Evolutionary conservation across 2,888 invertebrate genomes (phyloP).

Genomic region (Pyrocoelia pectoralis): DNA sequence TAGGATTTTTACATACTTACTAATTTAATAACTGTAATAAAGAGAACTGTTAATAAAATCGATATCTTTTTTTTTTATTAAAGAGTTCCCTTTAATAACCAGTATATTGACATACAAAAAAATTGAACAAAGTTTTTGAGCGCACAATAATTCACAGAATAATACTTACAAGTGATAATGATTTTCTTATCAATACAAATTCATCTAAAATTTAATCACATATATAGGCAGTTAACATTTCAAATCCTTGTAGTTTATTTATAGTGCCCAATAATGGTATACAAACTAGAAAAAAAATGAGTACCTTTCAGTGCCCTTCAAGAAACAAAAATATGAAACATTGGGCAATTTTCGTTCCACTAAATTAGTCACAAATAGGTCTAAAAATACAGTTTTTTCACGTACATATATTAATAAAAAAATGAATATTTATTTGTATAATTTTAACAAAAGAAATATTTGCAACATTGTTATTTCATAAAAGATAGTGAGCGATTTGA

Average conservation of each 20-base stretch:
- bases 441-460: too few species aligned
- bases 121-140: background rate
- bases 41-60: background rate
- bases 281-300: constrained; percentile 7
- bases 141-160: background rate
- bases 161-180: constrained; percentile 23
- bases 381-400: too few species aligned
- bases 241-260: constrained; percentile 26
- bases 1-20: background rate
- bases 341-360: too few species aligned
- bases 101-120: background rate
- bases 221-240: constrained; percentile 35
- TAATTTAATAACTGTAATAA: background rate
- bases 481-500: too few species aligned
- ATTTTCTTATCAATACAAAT: constrained; percentile 25
- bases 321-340: too few species aligned
- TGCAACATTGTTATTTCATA: too few species aligned
- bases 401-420: too few species aligned
- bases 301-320: background rate
- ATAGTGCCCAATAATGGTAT: constrained; percentile 22
- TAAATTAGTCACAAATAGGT: too few species aligned
- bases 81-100: constrained; percentile 8
- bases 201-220: constrained; percentile 34
- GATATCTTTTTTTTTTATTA: background rate
- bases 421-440: too few species aligned